These are phyloP conservation scores for roundworm (Caenorhabditis elegans) DNA, from an alignment of 1,140 invertebrate species.

Conservation along the genomic window DNA sequence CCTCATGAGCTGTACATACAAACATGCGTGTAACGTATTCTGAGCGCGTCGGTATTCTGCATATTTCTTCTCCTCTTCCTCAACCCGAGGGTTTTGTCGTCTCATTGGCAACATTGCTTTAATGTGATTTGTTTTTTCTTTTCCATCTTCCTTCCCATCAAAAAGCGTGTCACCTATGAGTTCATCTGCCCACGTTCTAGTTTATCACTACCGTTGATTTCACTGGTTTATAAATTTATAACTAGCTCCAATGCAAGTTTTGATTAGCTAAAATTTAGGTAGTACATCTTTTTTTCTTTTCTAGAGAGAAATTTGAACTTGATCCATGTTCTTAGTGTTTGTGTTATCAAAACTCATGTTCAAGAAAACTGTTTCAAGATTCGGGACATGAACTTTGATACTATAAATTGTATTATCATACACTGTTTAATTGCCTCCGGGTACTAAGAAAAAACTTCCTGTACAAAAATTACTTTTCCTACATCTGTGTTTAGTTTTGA, in stretches of 20 bases:
- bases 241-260: background rate
- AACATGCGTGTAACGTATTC: background rate
- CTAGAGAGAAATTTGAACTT: no score
- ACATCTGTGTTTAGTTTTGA: no score
- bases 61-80: background rate
- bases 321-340: no score
- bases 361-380: no score
- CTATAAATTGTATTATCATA: no score
- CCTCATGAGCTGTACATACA: background rate
- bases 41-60: background rate
- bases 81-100: background rate
- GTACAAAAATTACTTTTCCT: no score
- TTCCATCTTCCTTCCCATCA: background rate
- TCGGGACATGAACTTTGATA: no score
- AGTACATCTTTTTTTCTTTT: no score
- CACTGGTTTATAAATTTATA: background rate
- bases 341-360: no score
- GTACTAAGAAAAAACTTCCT: no score
- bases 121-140: conserved; percentile 15
- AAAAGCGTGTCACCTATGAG: background rate
- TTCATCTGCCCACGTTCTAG: background rate
- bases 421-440: no score
- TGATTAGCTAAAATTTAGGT: background rate
- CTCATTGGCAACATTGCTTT: conserved; percentile 24
- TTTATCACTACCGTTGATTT: background rate